Base-by-base conservation (phyloP, 1,140 invertebrate species). In the Drosophila murphyi region DNA sequence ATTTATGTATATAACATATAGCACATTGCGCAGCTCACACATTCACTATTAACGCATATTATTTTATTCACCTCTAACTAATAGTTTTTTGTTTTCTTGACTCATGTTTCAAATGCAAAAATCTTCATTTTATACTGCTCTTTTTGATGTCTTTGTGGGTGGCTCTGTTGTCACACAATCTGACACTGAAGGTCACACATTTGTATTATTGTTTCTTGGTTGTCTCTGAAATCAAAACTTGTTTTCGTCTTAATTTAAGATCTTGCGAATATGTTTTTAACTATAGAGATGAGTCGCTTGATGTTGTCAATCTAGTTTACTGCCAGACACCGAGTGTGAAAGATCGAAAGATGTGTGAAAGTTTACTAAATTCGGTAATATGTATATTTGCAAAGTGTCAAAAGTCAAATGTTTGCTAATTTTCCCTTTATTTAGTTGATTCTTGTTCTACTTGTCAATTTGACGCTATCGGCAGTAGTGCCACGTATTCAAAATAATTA, bases 271-370 rank as follows among this genome's bases (percentile, higher is more conserved):
- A 54, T n/a, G 32, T 54, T 61, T 50, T 62, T 8, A 31, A 50
- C 29, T 32, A 39, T 31, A 29, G n/a, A 62, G 67, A 62, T 70
- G 57, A 45, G 4, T 62, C 37, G 57, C 35, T 43, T n/a, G 32
- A 32, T 52, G 39, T 54, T 34, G 39, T 2, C n/a, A n/a, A 20
- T 32, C 41, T 48, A 63, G 68, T 63, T 62, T 29, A 3, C 12
- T 48, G 43, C 34, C 34, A 56, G 59, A 20, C 43, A 31, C 60
- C 20, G 68, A 48, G 35, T 37, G 28, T 32, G 41, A 3, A 41
- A 63, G 68, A 47, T 47, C 48, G 57, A 62, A 55, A 10, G 2
- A 71, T 71, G 68, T 55, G 59, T 55, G 51, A 41, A 5, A 63
- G 54, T 62, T 54, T 55, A 41, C 29, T 41, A 5, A 35, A 5